Percentiles rank a stretch among this genome's conserved stretches.
These are phyloP conservation scores for Pteruthius melanotis DNA, from an alignment of 2,113 vertebrate genomes.

Conservation along the genomic window DNA sequence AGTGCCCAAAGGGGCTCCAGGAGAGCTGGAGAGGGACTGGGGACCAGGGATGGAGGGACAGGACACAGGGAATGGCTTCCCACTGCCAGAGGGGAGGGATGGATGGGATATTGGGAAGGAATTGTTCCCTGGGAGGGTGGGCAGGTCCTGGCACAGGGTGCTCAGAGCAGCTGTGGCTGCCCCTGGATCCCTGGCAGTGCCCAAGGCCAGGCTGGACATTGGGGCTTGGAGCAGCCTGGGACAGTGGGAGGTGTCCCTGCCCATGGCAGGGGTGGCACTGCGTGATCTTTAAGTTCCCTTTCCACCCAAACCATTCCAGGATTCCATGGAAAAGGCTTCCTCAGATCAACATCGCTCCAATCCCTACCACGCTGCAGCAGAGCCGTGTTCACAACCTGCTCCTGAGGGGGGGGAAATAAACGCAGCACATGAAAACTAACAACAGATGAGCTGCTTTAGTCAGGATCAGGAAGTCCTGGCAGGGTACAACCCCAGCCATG, in stretches of 20 bases:
- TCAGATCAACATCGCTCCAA: background rate
- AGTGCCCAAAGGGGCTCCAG: background rate
- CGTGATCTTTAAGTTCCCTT: accelerated
- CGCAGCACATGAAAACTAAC: background rate
- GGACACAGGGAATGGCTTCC: background rate
- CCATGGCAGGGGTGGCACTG: accelerated
- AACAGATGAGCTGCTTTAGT: background rate
- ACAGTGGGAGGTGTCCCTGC: background rate
- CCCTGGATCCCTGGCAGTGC: background rate
- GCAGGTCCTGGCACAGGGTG: background rate
- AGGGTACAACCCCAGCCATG: background rate
- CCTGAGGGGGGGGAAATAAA: background rate
- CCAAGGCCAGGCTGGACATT: background rate
- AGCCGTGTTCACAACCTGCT: background rate
- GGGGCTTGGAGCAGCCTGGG: background rate
- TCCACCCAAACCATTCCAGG: background rate
- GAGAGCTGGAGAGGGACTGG: background rate
- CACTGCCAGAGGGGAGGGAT: background rate
- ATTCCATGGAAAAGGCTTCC: background rate
- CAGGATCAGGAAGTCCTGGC: background rate
- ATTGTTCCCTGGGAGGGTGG: background rate
- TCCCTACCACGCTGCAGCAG: background rate
- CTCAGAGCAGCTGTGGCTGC: background rate
- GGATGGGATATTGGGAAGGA: background rate
- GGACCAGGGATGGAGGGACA: background rate